phyloP scores from a whole-genome alignment of 2,888 invertebrate species.

The Diachrysia chrysitis region DNA sequence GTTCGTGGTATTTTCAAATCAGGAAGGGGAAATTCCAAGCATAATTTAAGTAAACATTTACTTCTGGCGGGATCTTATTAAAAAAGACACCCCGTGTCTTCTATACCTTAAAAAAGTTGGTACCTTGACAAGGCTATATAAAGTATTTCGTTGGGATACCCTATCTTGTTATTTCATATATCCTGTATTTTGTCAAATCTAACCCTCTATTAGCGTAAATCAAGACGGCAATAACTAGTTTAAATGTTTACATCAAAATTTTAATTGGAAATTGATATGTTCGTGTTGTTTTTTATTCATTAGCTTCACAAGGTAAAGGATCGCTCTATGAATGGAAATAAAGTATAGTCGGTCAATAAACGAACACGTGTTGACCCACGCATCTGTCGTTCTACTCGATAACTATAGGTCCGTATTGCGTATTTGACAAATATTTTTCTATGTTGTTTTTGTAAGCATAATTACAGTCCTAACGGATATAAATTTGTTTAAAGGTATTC shows the following conservation, averaged over 20 bases:
- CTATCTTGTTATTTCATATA: neutral
- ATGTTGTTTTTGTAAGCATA: conserved; percentile 17
- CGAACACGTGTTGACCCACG: conserved; percentile 56
- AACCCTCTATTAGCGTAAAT: neutral
- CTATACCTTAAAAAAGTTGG: neutral
- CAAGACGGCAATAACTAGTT: neutral
- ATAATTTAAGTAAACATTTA: conserved; percentile 75
- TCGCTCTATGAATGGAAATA: conserved; percentile 55
- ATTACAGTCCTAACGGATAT: conserved; percentile 10
- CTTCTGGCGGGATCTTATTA: conserved; percentile 56
- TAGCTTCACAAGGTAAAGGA: conserved; percentile 39
- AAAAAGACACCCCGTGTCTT: neutral
- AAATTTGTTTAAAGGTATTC: conserved; percentile 6
- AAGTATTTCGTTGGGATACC: neutral
- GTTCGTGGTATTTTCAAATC: conserved; percentile 81
- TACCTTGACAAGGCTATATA: neutral
- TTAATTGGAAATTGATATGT: conserved; percentile 8
- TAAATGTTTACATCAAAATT: conserved; percentile 6
- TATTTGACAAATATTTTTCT: conserved; percentile 27
- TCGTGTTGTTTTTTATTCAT: conserved; percentile 33
- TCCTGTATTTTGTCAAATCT: neutral
- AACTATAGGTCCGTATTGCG: conserved; percentile 23
- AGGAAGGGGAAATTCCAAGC: conserved; percentile 82
- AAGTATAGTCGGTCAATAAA: conserved; percentile 45
- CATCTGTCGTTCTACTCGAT: conserved; percentile 47